A percentile compares a stretch with the other conserved stretches of the same genome.
Evolutionary conservation across 1,140 invertebrate species (phyloP).

Genomic region (Drosophila kanapiae): DNA sequence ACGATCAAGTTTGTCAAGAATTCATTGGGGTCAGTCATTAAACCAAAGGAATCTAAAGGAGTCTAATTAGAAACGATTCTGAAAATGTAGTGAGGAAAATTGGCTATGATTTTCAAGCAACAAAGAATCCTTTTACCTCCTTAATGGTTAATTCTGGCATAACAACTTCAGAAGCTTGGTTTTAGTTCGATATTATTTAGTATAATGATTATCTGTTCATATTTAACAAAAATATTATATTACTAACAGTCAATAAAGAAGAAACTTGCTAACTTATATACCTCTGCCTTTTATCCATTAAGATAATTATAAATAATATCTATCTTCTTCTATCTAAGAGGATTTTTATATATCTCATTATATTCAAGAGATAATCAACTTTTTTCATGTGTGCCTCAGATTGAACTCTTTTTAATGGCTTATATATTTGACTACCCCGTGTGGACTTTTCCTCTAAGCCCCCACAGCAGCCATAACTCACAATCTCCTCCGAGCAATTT

Average conservation of each 20-base stretch:
- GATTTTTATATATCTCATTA: not conserved
- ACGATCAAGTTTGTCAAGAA: slow-evolving; percentile 30
- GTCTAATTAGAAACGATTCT: not conserved
- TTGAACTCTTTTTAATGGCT: not conserved
- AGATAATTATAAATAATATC: not conserved
- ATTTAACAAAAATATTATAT: not conserved
- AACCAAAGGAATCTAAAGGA: not conserved
- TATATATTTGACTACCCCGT: not conserved
- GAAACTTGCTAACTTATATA: not conserved
- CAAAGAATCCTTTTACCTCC: not conserved
- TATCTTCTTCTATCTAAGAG: not conserved
- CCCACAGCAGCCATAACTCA: slow-evolving; percentile 15
- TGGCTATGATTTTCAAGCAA: not conserved
- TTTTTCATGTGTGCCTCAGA: not conserved
- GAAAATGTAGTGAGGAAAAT: not conserved
- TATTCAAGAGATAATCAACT: not conserved
- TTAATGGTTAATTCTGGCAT: not conserved
- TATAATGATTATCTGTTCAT: not conserved
- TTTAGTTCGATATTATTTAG: not conserved
- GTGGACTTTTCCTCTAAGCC: not conserved
- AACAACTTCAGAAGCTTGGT: not conserved
- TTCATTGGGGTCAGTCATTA: not conserved
- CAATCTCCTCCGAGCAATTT: slow-evolving; percentile 31
- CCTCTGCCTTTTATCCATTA: not conserved
- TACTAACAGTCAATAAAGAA: not conserved